Evolutionary conservation across 2,797 vertebrate species (phyloP), one percentile per base, ranked within the genome.

Genomic region (Chloroceryle amazona): DNA sequence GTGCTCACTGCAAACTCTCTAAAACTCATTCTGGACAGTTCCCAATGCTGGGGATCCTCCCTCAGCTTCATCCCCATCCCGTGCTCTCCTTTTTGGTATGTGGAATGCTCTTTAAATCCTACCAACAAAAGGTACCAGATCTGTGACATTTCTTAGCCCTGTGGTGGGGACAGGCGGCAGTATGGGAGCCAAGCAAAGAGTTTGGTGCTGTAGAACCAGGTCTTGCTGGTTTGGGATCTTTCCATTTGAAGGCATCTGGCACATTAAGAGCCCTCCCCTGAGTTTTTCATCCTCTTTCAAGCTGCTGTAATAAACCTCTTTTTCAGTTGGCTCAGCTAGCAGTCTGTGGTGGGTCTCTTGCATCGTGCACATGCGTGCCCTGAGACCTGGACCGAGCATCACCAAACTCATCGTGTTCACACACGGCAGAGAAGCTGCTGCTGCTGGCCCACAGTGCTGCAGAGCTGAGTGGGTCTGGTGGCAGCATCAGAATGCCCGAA

Each of bases 301-400:
- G 87, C 62, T 54, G 76, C 76, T 71, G 47, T 70, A 92, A 61
- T 81, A 79, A 92, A 54, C 20, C 26, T 80, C 47, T 60, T 72
- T 65, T 74, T 65, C 61, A 81, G 58, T 5, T 96, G 94, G 87
- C 91, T 93, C 85, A 49, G 58, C 37, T 1, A 19, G 21, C 3
- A 92, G 47, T 65, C 91, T 97, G 94, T 65, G 89, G 95, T 89
- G 93, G 87, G 94, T 96, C 95, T 95, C 52, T 3, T 21, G 67
- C 22, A 0, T 6, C 3, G n/a, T 22, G 54, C 78, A 37, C 63
- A 41, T 46, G 51, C 26, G 5, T 81, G 44, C 71, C 79, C 67
- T 6, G 60, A 33, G 78, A 42, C 63, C 81, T 13, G 39, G 55
- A 29, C 81, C 11, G 21, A 18, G 81, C 84, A 61, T 67, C 82